Evolutionary conservation across 2,888 invertebrate genomes (phyloP), one percentile per base, ranked within the genome.

Genomic region (Luperina testacea): DNA sequence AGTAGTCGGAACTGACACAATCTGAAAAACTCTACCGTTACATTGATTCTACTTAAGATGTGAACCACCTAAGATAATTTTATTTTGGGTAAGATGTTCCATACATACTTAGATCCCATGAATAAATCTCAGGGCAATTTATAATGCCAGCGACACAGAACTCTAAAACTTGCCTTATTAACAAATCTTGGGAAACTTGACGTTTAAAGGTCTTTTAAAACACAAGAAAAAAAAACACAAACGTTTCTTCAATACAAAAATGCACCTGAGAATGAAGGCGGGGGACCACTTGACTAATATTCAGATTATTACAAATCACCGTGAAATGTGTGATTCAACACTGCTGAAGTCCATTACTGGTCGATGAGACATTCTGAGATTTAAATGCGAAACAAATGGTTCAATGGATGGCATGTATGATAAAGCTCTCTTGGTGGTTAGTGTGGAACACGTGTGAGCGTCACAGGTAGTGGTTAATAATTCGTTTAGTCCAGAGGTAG

Each of bases 181-280:
- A 93, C 95, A 94, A 96, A 95, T 93, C 95, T 93, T 94, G 94
- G 92, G 94, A 95, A 95, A 95, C 94, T 93, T 94, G 93, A 95
- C 94, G 94, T 95, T 94, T 93, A 93, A 92, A 94, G 92, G 90
- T 82, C 92, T 94, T 95, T 94, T 94, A 94, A 95, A 95, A 95
- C 93, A 95, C 92, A 95, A 95, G 94, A 94, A 95, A 96, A 94
- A 53, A 96, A 95, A 94, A 90, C 92, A 94, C 93, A 94, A 94
- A 95, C 93, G 95, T 94, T 95, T 93, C 95, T 94, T 95, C 94
- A 94, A 96, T 96, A 95, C 96, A 96, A 96, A 96, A 96, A 96
- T 96, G 96, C 96, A 96, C 96, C 96, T 96, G 96, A 96, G 96
- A 96, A 96, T 96, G 96, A 95, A 96, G 96, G 96, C 95, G 96